Percentiles rank a stretch among this genome's conserved stretches.
Conservation (phyloP, 2,113 vertebrate species). For the Salvelinus alpinus region DNA sequence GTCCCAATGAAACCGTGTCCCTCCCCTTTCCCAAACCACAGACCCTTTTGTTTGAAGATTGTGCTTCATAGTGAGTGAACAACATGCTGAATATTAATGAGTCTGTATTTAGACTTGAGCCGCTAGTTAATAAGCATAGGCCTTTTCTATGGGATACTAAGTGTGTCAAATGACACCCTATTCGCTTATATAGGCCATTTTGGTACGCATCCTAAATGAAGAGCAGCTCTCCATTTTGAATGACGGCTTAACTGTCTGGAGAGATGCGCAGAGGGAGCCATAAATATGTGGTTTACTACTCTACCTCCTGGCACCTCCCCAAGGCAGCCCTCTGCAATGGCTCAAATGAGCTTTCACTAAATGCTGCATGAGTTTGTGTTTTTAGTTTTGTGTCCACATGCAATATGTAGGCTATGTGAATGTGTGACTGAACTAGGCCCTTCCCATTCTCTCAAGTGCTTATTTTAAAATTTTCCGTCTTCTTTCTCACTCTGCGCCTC, state of each 20-base stretch:
- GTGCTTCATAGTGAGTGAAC: not conserved
- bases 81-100: not conserved
- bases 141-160: not conserved
- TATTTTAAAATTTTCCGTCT: slow-evolving; percentile 2
- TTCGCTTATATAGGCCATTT: no score
- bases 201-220: not conserved
- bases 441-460: slow-evolving; percentile 46
- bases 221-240: not conserved
- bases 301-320: slow-evolving; percentile 4
- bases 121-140: not conserved
- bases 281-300: slow-evolving; percentile 30
- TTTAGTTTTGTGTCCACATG: slow-evolving; percentile 31
- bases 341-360: slow-evolving; percentile 1
- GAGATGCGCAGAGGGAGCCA: not conserved
- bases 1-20: not conserved
- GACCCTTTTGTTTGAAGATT: slow-evolving; percentile 4
- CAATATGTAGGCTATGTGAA: not conserved
- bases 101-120: not conserved
- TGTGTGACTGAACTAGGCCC: slow-evolving; percentile 24
- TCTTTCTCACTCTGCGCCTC: slow-evolving; percentile 25
- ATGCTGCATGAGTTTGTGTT: not conserved
- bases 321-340: not conserved
- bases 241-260: slow-evolving; percentile 22
- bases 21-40: not conserved
- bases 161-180: no score